Evolutionary conservation across 1,140 invertebrate species (phyloP), one percentile per base, ranked within the genome.

Genomic region (Pseudobourletiella spinata): DNA sequence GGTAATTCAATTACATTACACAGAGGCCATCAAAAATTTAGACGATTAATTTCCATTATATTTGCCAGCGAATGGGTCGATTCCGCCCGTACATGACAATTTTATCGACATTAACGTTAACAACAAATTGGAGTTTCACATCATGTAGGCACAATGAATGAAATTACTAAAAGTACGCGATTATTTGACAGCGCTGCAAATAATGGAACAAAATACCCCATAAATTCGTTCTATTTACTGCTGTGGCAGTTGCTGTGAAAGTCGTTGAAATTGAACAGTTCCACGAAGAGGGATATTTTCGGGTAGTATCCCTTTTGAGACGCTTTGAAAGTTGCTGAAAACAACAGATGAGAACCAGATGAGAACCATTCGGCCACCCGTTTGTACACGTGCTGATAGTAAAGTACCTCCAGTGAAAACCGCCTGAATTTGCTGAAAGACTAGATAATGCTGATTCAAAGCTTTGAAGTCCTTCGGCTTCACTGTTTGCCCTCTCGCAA

Each of bases 211-310:
- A 39, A 39, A 39, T 39, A 11, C 32, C n/a, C 8, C 32, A 39
- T 39, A 11, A 39, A 39, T n/a, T n/a, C 8, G 32, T 11, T 39
- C 32, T n/a, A 39, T 39, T 39, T n/a, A 39, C 8, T 11, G n/a
- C 8, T 11, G n/a, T 39, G 8, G n/a, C 8, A 11, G n/a, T n/a
- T n/a, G n/a, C n/a, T n/a, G n/a, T 39, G 32, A n/a, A 55, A 66
- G 29, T 25, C 59, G 26, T 62, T 66, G 43, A 66, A 66, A 24
- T 66, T 63, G 56, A 57, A 62, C 15, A 63, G 43, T 22, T 66
- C 50, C 25, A 66, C 29, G 25, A 66, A 66, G 35, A 59, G 61
- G 4, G 57, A 46, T 11, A 66, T 57, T 16, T 62, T 62, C 15
- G 60, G 57, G 29, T 66, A 66, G 20, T 42, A 55, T 14, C 64